These are phyloP conservation scores for Lampris megalopsis DNA, from an alignment of 2,113 vertebrate species.

Conservation along the genomic window DNA sequence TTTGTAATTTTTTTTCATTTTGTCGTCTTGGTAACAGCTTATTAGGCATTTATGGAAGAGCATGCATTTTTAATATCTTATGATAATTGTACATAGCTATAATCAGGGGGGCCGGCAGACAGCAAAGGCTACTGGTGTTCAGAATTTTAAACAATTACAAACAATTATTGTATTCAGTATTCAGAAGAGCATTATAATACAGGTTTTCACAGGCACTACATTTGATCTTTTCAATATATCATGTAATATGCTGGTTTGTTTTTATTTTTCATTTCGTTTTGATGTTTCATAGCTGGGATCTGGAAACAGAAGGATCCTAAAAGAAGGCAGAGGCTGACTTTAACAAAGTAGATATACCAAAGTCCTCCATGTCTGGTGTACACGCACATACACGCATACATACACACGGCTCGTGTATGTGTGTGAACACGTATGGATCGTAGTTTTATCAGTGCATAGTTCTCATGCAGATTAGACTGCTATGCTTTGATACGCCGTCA, in stretches of 20 bases:
- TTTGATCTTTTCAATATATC: constrained; percentile 90
- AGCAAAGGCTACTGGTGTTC: constrained; percentile 98
- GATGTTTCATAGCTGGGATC: constrained; percentile 90
- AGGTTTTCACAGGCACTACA: constrained; percentile 99
- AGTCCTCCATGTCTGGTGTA: constrained; percentile 85
- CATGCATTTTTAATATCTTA: constrained; percentile 95
- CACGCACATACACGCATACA: constrained; percentile 25
- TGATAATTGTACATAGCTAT: constrained; percentile 97
- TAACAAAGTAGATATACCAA: constrained; percentile 92
- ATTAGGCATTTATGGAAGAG: constrained; percentile 94
- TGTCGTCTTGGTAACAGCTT: constrained; percentile 91
- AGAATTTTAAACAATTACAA: constrained; percentile 83
- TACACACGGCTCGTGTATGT: background rate
- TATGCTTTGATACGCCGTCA: constrained; percentile 90
- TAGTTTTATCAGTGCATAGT: constrained; percentile 96
- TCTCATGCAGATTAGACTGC: constrained; percentile 98
- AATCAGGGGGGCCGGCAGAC: constrained; percentile 96
- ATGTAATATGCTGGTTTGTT: constrained; percentile 98
- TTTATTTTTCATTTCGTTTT: constrained; percentile 83
- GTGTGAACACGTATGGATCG: constrained; percentile 39
- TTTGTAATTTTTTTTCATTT: constrained; percentile 75
- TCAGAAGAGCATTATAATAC: constrained; percentile 97
- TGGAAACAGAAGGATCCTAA: constrained; percentile 83
- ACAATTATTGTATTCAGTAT: constrained; percentile 75
- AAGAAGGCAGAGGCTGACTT: constrained; percentile 92